phyloP scores from a whole-genome alignment of 2,113 vertebrate species.

The Vidua macroura region DNA sequence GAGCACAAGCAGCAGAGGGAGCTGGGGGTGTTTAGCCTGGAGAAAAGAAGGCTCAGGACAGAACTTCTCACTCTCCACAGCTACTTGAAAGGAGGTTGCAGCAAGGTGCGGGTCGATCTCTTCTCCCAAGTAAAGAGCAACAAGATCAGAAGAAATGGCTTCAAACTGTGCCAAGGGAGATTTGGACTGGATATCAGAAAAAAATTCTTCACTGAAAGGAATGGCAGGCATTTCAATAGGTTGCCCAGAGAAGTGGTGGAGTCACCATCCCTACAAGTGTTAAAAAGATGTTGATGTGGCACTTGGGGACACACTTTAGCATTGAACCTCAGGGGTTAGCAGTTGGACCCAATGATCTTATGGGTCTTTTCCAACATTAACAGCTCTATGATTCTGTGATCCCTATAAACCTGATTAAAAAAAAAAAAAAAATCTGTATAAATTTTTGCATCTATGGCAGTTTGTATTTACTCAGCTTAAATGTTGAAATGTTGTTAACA shows the following conservation, averaged over 20 bases:
- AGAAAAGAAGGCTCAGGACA: not conserved
- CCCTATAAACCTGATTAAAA: not conserved
- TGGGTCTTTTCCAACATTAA: not conserved
- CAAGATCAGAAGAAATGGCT: not conserved
- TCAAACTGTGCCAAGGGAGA: not conserved
- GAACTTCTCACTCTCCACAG: not conserved
- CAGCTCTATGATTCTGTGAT: not conserved
- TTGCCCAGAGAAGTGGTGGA: not conserved
- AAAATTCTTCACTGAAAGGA: not conserved
- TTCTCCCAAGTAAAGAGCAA: not conserved
- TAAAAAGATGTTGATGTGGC: not conserved
- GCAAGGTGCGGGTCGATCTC: not conserved
- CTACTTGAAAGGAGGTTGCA: not conserved
- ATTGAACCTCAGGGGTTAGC: not conserved
- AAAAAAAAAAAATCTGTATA: not conserved
- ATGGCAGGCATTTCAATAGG: not conserved
- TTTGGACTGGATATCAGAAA: not conserved
- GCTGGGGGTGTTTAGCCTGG: not conserved
- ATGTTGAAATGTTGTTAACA: not conserved
- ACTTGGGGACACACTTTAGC: not conserved
- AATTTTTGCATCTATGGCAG: not conserved
- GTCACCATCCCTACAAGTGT: not conserved
- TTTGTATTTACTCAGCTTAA: not conserved
- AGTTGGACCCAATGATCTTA: not conserved
- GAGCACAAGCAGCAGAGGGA: not conserved